Evolutionary conservation across 2,888 invertebrate genomes (phyloP).

Genomic region (Papilio protenor): DNA sequence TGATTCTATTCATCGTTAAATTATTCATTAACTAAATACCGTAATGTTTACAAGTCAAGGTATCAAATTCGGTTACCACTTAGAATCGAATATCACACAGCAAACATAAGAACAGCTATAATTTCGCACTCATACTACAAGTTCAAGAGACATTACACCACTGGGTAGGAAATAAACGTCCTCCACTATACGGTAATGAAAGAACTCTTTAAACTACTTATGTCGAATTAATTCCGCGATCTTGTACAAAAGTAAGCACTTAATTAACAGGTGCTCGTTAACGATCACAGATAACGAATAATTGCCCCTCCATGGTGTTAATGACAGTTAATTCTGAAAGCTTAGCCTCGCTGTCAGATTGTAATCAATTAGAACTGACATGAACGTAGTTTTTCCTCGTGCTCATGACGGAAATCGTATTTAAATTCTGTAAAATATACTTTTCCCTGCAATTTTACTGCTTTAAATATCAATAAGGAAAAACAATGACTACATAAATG

Average conservation of each 20-base stretch:
- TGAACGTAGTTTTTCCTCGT: background rate
- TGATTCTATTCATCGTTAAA: background rate
- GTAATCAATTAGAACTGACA: background rate
- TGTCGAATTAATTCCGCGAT: slow-evolving; percentile 16
- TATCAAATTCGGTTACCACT: background rate
- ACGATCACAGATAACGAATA: slow-evolving; percentile 40
- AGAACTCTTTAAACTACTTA: background rate
- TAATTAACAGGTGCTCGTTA: slow-evolving; percentile 39
- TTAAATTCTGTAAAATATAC: background rate
- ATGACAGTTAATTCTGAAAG: slow-evolving; percentile 40
- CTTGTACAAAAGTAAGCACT: slow-evolving; percentile 34
- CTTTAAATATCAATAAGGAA: too few relatives aligned
- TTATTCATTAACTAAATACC: background rate
- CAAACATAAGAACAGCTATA: background rate
- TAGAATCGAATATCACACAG: background rate
- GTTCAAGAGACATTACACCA: too few relatives aligned
- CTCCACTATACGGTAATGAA: background rate
- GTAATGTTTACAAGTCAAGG: background rate
- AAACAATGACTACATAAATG: too few relatives aligned
- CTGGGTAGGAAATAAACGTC: background rate
- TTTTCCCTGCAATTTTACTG: background rate
- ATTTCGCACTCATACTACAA: background rate
- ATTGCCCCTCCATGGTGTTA: slow-evolving; percentile 41
- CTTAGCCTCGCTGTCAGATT: background rate
- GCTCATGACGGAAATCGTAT: background rate